These are phyloP conservation scores for Neoaliturus tenellus DNA, from an alignment of 2,888 invertebrate genomes.

Conservation along the genomic window DNA sequence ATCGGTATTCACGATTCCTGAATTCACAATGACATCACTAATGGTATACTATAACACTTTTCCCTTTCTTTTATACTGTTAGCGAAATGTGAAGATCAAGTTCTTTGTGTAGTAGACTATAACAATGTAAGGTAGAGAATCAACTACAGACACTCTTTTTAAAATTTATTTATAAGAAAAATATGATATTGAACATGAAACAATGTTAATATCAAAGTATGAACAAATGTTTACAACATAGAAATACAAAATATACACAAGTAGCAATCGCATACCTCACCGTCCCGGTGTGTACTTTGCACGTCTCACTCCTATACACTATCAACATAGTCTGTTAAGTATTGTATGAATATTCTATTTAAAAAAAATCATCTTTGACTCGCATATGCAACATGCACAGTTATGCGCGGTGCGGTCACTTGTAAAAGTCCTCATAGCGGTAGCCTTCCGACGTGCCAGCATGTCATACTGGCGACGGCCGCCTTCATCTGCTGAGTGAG, in stretches of 20 bases:
- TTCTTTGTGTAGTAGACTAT: too few species aligned
- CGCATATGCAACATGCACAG: background rate
- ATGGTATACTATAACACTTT: too few species aligned
- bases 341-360: background rate
- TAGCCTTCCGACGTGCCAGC: conserved; percentile 56
- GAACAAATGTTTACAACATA: conserved; percentile 43
- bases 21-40: too few species aligned
- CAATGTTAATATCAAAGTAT: conserved; percentile 50
- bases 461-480: conserved; percentile 58
- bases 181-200: conserved; percentile 41
- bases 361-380: background rate
- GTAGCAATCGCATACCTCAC: background rate
- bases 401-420: too few species aligned
- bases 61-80: too few species aligned
- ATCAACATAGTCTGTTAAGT: background rate
- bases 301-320: background rate
- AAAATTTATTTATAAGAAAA: conserved; percentile 40
- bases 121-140: background rate
- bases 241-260: conserved; percentile 48
- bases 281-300: background rate
- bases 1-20: too few species aligned
- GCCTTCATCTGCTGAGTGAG: conserved; percentile 71
- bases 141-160: background rate
- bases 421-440: background rate
- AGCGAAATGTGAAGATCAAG: too few species aligned